A percentile compares a stretch with the other conserved stretches of the same genome.
These are phyloP conservation scores for Trichacis sp. DNA, from an alignment of 2,888 invertebrate species.

Conservation along the genomic window DNA sequence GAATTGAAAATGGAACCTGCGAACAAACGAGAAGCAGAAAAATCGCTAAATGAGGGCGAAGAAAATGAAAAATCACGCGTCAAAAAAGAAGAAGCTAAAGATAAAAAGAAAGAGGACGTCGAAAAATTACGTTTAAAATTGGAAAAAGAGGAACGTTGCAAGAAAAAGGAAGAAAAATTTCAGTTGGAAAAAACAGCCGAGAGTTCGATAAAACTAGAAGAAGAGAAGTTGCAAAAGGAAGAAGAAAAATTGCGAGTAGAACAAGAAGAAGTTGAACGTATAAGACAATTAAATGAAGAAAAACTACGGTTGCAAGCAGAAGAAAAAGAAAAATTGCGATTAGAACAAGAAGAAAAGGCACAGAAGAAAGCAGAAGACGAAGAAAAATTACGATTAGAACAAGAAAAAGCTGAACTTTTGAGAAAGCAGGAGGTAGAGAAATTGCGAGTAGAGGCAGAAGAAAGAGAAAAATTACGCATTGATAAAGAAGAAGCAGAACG, in stretches of 20 bases:
- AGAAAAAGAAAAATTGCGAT: not conserved
- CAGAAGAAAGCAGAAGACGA: not conserved
- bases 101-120: slow-evolving; percentile 17
- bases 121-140: not conserved
- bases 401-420: slow-evolving; percentile 38
- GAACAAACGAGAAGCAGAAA: slow-evolving; percentile 24
- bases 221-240: not conserved
- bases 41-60: slow-evolving; percentile 35
- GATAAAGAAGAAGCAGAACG: not conserved
- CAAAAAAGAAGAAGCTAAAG: slow-evolving; percentile 35
- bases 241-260: not conserved
- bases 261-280: not conserved
- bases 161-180: not conserved
- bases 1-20: slow-evolving; percentile 17
- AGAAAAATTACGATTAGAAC: slow-evolving; percentile 22
- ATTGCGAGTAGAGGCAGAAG: not conserved
- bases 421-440: slow-evolving; percentile 16
- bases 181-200: not conserved
- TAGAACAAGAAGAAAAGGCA: slow-evolving; percentile 17
- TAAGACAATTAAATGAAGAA: not conserved
- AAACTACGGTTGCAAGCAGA: not conserved
- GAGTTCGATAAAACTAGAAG: not conserved
- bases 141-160: not conserved
- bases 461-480: slow-evolving; percentile 25
- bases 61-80: slow-evolving; percentile 35